These are phyloP conservation scores for Melanotus villosus DNA, from an alignment of 2,888 invertebrate species.

Conservation along the genomic window DNA sequence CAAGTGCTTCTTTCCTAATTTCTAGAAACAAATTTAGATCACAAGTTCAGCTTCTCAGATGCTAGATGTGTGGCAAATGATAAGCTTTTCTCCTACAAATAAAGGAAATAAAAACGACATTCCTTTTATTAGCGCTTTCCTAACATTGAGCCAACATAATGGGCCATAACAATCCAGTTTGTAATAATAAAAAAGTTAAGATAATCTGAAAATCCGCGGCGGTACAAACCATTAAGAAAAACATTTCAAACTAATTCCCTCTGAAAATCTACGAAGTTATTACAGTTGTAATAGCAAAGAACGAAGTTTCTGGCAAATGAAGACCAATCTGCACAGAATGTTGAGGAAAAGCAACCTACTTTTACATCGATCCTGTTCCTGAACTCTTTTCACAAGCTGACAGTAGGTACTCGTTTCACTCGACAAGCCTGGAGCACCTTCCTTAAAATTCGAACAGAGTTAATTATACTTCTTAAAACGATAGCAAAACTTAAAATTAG, in stretches of 20 bases:
- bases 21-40: no score
- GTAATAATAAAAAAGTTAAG: not conserved
- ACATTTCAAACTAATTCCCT: not conserved
- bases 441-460: no score
- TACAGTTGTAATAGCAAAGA: not conserved
- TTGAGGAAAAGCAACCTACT: constrained; percentile 26
- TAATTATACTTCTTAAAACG: no score
- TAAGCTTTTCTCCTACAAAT: not conserved
- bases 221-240: not conserved
- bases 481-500: no score
- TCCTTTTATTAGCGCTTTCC: no score
- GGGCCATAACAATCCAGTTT: no score
- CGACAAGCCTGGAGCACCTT: constrained; percentile 14
- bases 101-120: not conserved
- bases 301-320: constrained; percentile 7
- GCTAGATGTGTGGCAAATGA: no score
- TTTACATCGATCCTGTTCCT: constrained; percentile 36
- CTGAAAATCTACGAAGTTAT: not conserved
- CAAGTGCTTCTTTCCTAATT: no score
- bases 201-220: not conserved
- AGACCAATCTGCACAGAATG: constrained; percentile 29
- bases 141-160: no score
- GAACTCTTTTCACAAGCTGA: constrained; percentile 25
- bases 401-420: constrained; percentile 31
- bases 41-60: no score